phyloP scores from a whole-genome alignment of 2,888 invertebrate species.

The Mechanitis messenoides region DNA sequence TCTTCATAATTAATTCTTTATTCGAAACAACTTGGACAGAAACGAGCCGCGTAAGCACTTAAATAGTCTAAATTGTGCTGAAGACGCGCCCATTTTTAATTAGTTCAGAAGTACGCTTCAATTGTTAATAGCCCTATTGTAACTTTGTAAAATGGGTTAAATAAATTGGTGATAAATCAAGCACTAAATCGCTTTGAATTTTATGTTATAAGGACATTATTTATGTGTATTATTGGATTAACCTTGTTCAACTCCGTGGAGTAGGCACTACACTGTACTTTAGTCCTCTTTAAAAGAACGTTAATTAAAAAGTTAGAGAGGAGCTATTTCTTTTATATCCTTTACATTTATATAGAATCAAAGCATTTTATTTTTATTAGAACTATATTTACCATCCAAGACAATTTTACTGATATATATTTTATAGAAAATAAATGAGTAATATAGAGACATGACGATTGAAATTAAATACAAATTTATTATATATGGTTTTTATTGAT shows the following conservation, averaged over 20 bases:
- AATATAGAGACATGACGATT: too few relatives aligned
- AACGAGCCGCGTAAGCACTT: slow-evolving; percentile 69
- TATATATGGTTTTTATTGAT: too few relatives aligned
- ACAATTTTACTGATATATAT: too few relatives aligned
- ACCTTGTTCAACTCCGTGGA: background rate
- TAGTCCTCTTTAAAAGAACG: background rate
- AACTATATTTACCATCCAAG: too few relatives aligned
- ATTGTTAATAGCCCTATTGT: slow-evolving; percentile 66
- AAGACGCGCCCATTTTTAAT: slow-evolving; percentile 73
- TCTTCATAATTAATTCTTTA: slow-evolving; percentile 77
- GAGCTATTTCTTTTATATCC: too few relatives aligned
- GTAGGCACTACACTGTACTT: too few relatives aligned
- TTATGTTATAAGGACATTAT: slow-evolving; percentile 15
- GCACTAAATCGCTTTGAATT: slow-evolving; percentile 21
- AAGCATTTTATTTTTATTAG: too few relatives aligned
- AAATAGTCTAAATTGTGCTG: slow-evolving; percentile 71
- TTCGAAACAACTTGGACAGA: slow-evolving; percentile 72
- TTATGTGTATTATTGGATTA: slow-evolving; percentile 12
- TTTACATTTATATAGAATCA: too few relatives aligned
- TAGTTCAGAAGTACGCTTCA: slow-evolving; percentile 65
- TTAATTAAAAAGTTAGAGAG: background rate
- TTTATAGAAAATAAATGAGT: too few relatives aligned
- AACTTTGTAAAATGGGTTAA: slow-evolving; percentile 45
- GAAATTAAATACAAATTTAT: too few relatives aligned
- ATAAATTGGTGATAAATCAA: slow-evolving; percentile 35